These are phyloP conservation scores for Panagrolaimus sp. DNA, from an alignment of 1,140 invertebrate species.

Conservation along the genomic window DNA sequence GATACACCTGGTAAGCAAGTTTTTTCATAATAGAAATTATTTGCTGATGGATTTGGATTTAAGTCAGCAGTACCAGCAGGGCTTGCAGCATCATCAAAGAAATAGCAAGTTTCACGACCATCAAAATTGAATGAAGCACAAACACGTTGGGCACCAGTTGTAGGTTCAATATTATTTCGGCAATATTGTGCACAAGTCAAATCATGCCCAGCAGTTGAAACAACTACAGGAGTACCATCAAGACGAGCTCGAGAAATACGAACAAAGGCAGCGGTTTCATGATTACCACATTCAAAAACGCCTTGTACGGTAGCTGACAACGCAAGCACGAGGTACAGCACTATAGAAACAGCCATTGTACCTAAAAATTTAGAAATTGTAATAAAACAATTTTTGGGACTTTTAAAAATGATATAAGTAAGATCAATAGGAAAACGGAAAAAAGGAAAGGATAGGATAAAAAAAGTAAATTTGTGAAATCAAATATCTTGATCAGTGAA, in stretches of 20 bases:
- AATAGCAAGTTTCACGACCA: constrained; percentile 57
- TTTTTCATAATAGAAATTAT: constrained; percentile 59
- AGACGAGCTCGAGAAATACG: constrained; percentile 54
- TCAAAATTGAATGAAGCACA: constrained; percentile 58
- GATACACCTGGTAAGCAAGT: constrained; percentile 55
- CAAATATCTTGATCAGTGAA: too few species aligned
- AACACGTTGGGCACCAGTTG: constrained; percentile 55
- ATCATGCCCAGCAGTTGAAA: constrained; percentile 57
- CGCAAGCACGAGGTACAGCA: constrained; percentile 9
- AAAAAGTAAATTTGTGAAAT: too few species aligned
- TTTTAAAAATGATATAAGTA: too few species aligned
- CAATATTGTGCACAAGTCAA: constrained; percentile 58
- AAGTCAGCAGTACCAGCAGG: constrained; percentile 47
- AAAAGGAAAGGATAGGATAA: too few species aligned
- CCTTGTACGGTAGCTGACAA: constrained; percentile 15
- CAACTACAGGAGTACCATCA: constrained; percentile 53
- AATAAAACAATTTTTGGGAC: too few species aligned
- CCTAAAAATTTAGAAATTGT: too few species aligned
- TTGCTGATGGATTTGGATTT: constrained; percentile 56
- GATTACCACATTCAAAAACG: constrained; percentile 52
- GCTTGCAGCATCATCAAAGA: constrained; percentile 57
- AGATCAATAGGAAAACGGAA: too few species aligned
- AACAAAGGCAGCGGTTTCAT: constrained; percentile 56
- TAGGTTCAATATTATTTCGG: constrained; percentile 57
- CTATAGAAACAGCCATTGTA: too few species aligned